Evolutionary conservation across 1,140 invertebrate species (phyloP).

Genomic region (Nephotettix cincticeps): DNA sequence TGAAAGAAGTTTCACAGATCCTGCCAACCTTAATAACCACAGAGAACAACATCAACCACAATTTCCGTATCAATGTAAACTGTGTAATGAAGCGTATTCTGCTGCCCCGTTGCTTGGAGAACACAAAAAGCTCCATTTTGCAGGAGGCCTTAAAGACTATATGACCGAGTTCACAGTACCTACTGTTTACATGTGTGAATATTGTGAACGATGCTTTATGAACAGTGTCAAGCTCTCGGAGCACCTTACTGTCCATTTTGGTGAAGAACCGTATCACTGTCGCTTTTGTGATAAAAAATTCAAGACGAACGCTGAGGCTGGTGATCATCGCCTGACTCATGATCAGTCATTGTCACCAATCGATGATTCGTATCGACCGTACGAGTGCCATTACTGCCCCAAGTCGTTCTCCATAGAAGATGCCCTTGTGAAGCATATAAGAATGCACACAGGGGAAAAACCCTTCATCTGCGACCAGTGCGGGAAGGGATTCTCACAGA

Average conservation of each 20-base stretch:
- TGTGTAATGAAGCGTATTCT: slow-evolving; percentile 30
- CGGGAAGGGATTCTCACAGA: slow-evolving; percentile 38
- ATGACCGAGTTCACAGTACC: slow-evolving; percentile 29
- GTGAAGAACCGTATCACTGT: slow-evolving; percentile 34
- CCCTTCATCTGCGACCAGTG: slow-evolving; percentile 50
- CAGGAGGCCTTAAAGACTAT: slow-evolving; percentile 31
- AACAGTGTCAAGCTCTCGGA: slow-evolving; percentile 35
- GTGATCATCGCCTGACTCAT: slow-evolving; percentile 26
- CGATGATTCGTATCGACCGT: slow-evolving; percentile 33
- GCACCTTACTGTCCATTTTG: slow-evolving; percentile 38
- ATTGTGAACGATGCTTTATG: slow-evolving; percentile 36
- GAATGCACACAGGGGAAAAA: slow-evolving; percentile 67
- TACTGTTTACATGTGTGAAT: slow-evolving; percentile 35
- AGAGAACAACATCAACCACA: slow-evolving; percentile 26
- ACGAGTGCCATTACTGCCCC: slow-evolving; percentile 38
- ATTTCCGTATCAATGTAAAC: slow-evolving; percentile 35
- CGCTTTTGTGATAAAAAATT: slow-evolving; percentile 32
- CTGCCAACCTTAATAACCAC: slow-evolving; percentile 24
- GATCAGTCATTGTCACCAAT: slow-evolving; percentile 4
- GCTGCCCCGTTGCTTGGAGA: slow-evolving; percentile 10
- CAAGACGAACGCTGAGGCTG: slow-evolving; percentile 25
- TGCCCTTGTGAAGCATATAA: slow-evolving; percentile 52
- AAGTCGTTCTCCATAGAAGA: slow-evolving; percentile 38
- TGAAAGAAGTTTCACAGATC: slow-evolving; percentile 32
- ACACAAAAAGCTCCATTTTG: slow-evolving; percentile 29